Percentiles rank a stretch among this genome's conserved stretches.
These are phyloP conservation scores for Platanista minor DNA, from an alignment of 2,113 vertebrate species.

Conservation along the genomic window DNA sequence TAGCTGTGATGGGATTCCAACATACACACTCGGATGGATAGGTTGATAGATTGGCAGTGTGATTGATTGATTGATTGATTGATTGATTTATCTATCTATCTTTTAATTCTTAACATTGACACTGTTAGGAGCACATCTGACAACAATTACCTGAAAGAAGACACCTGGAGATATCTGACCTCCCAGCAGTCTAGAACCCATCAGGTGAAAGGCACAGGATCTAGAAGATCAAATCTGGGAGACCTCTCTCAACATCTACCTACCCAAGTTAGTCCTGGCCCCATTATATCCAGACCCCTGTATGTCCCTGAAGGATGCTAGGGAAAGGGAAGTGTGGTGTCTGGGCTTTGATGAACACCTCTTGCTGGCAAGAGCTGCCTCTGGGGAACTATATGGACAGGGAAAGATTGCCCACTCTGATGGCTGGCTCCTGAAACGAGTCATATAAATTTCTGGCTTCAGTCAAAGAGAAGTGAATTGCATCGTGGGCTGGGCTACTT, in stretches of 20 bases:
- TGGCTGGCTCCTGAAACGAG: background rate
- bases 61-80: too few species aligned
- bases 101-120: background rate
- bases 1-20: rapidly evolving
- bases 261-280: rapidly evolving
- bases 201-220: background rate
- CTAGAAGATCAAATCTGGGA: background rate
- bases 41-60: background rate
- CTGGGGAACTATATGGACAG: too few species aligned
- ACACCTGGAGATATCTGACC: background rate
- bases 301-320: background rate
- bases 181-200: background rate
- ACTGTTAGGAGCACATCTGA: background rate
- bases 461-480: background rate
- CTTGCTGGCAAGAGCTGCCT: background rate
- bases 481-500: too few species aligned
- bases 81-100: background rate
- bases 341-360: background rate
- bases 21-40: rapidly evolving
- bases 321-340: background rate
- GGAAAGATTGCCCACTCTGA: rapidly evolving
- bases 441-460: background rate
- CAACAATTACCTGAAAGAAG: background rate
- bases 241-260: background rate
- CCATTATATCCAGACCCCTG: background rate